Evolutionary conservation across 2,113 vertebrate species (phyloP), one percentile per base, ranked within the genome.

Genomic region (Naja naja): DNA sequence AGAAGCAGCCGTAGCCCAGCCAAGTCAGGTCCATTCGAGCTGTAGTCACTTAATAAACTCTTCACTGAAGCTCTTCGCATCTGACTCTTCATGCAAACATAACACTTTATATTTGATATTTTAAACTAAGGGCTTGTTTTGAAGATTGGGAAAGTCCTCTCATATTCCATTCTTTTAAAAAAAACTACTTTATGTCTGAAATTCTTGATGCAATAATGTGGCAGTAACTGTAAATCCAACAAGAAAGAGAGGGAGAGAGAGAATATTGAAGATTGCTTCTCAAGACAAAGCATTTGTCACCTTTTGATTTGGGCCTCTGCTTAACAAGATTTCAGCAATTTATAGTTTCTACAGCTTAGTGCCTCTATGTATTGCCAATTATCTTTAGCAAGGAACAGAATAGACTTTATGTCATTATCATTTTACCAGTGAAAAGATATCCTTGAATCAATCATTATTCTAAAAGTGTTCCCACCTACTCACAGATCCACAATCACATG

Each of bases 181-280:
- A 92, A 88, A 89, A 93, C 52, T 52, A 91, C 85, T 91, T 34
- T 95, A 74, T 93, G 94, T 92, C 94, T 95, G 88, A 95, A 96
- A 22, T 94, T 95, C 81, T 54, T 91, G 1, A 52, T 89, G 94
- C 0, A 2, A 91, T 81, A 0, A 0, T 23, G 25, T 23, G 25
- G 16, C 93, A 94, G 96, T 94, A 95, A 93, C 87, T 93, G 34
- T 25, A 93, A 88, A 87, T 25, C 23, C 16, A 85, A 43, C 23
- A 0, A 43, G n/a, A 16, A 27, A 22, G 12, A 12, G 7, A 9
- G 93, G 93, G 18, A 43, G 93, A 93, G 60, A 92, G 56, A 96
- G 69, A 93, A 93, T 56, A 94, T 2, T 53, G 94, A 94, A 96
- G 90, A 91, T 53, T 93, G 52, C 53, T 86, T 93, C 91, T 93